A percentile compares a stretch with the other conserved stretches of the same genome.
Conservation (phyloP, 2,113 vertebrate species). For the Henicopernis longicauda region DNA sequence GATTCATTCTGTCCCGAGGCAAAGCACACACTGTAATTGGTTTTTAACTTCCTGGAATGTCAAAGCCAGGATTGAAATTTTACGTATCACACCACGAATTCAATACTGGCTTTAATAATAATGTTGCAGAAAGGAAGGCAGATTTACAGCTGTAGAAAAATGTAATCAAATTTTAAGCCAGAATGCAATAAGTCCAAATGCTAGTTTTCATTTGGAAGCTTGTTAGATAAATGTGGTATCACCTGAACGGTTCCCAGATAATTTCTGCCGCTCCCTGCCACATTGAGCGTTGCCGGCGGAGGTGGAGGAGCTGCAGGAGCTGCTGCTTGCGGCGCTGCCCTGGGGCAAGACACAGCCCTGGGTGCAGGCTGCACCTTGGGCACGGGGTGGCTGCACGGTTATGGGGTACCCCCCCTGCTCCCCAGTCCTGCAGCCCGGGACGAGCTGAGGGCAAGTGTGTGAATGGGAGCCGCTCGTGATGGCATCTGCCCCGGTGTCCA, state of each 20-base stretch:
- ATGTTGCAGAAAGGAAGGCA: slow-evolving; percentile 71
- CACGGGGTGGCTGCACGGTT: fast-evolving
- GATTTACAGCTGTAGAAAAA: slow-evolving; percentile 76
- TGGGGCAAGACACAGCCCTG: neutral
- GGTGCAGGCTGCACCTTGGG: neutral
- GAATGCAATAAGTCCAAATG: slow-evolving; percentile 75
- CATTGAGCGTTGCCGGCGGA: fast-evolving
- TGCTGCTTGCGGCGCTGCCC: neutral
- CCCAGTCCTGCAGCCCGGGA: neutral
- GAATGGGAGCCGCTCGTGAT: fast-evolving
- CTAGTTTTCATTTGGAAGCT: slow-evolving; percentile 76
- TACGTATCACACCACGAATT: slow-evolving; percentile 72
- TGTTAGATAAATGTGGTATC: slow-evolving; percentile 70
- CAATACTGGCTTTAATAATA: slow-evolving; percentile 75
- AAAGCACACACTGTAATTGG: slow-evolving; percentile 78
- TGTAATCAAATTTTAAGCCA: slow-evolving; percentile 79
- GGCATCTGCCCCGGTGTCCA: fast-evolving
- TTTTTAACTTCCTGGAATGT: slow-evolving; percentile 83
- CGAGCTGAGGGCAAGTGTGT: fast-evolving
- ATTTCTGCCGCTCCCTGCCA: neutral
- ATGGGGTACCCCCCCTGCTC: fast-evolving
- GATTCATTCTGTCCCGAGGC: slow-evolving; percentile 74
- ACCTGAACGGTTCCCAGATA: neutral
- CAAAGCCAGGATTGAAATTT: slow-evolving; percentile 79
- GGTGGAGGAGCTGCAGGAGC: neutral